Percentiles rank a stretch among this genome's conserved stretches.
Conservation (phyloP, 2,113 vertebrate species). For the Ursus arctos region DNA sequence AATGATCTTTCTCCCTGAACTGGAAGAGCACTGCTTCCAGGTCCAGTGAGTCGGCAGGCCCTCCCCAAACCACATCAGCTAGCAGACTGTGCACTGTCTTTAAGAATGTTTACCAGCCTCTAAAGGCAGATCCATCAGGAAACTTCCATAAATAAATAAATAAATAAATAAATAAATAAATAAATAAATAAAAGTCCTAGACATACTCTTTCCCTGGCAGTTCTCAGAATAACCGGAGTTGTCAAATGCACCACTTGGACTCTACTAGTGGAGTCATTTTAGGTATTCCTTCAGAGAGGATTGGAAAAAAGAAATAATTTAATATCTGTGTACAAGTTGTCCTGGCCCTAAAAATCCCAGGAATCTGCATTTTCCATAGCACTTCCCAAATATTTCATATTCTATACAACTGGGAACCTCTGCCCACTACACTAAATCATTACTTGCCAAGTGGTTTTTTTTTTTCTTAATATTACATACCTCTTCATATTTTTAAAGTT, state of each 20-base stretch:
- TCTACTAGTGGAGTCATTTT: accelerated
- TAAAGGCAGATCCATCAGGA: not conserved
- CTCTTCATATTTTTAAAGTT: not conserved
- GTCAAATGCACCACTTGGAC: not conserved
- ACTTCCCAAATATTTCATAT: not conserved
- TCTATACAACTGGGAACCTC: not conserved
- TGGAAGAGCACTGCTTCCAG: not conserved
- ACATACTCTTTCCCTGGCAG: not conserved
- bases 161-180: not conserved
- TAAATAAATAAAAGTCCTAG: not conserved
- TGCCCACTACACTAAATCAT: not conserved
- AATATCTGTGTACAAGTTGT: not conserved
- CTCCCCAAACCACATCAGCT: not conserved
- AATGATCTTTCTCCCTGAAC: not conserved
- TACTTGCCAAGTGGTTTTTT: not conserved
- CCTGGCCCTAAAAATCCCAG: not conserved
- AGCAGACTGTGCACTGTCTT: not conserved
- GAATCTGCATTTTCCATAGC: not conserved
- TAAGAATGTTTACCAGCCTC: not conserved
- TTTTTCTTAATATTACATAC: not conserved
- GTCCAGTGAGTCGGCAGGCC: no score
- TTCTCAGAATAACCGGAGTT: not conserved
- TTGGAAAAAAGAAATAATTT: not conserved
- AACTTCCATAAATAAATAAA: not conserved
- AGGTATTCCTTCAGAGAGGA: not conserved